Evolutionary conservation across 2,797 vertebrate genomes (phyloP), one percentile per base, ranked within the genome.

Genomic region (Myiothlypis coronata): DNA sequence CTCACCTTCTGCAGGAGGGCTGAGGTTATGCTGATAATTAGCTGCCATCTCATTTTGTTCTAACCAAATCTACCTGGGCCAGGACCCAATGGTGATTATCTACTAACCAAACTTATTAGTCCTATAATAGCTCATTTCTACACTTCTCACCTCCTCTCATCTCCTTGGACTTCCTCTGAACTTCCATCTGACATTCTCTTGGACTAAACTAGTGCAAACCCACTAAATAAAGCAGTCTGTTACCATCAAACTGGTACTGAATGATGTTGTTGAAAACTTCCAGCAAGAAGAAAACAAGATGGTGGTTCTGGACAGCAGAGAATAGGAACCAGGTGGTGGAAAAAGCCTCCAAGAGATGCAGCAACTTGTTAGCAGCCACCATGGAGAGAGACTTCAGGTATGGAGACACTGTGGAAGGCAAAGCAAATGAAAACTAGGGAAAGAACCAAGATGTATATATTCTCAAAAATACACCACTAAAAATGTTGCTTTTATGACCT

Each of bases 211-310:
- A 81, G 12, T 11, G 44, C 32, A 91, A 93, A 74, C 14, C 34
- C 49, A 94, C 18, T 27, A 82, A 67, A 63, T 5, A 37, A 20
- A 78, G 35, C 41, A 63, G 46, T 10, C 39, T 84, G 97, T 98
- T 95, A 99, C 99, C 99, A 32, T 99, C 99, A 97, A 99, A 99
- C 96, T 99, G 99, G 95, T 99, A 99, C 98, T 99, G 99, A 94
- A 99, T 99, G 46, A 99, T 99, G 91, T 99, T 99, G 97, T 99
- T 99, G 96, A 99, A 99, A 89, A 99, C 99, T 93, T 99, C 99
- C 6, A 99, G 98, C 63, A 99, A 98, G 96, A 99, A 99, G 97
- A 99, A 99, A 72, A 99, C 98, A 8, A 99, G 98, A 92, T 99
- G 99, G 92, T 99, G 99, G 97, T 99, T 99, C 98, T 99, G 99